Evolutionary conservation across 2,888 invertebrate genomes (phyloP).

Genomic region (Aphidoletes aphidimyza): DNA sequence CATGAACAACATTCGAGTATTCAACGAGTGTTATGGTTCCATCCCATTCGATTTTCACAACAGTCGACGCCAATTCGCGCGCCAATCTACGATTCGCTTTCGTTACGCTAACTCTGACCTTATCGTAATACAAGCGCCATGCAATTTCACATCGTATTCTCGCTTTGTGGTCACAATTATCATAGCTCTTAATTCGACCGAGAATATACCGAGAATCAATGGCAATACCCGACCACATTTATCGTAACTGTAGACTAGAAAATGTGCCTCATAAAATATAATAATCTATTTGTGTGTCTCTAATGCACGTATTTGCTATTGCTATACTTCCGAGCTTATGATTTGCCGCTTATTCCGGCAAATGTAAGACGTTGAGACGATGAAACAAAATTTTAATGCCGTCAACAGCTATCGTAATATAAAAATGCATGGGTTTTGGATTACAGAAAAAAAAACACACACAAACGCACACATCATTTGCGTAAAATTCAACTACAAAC

Average conservation of each 20-base stretch:
- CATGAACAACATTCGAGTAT: too few relatives aligned
- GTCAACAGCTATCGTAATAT: too few relatives aligned
- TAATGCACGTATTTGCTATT: not conserved
- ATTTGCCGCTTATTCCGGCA: too few relatives aligned
- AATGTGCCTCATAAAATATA: constrained; percentile 47
- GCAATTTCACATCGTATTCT: not conserved
- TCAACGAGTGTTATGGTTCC: not conserved
- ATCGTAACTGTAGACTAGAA: constrained; percentile 6
- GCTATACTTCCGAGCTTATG: not conserved
- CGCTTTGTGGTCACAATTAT: constrained; percentile 23
- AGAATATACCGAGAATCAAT: not conserved
- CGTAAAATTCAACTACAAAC: too few relatives aligned
- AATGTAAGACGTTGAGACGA: too few relatives aligned
- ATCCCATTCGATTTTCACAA: not conserved
- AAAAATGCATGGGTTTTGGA: too few relatives aligned
- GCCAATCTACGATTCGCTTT: not conserved
- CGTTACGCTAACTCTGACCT: not conserved
- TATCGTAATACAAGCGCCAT: not conserved
- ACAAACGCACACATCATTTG: too few relatives aligned
- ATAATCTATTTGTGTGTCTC: constrained; percentile 22
- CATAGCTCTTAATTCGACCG: not conserved
- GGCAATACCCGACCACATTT: not conserved
- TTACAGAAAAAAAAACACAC: too few relatives aligned
- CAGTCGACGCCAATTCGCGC: too few relatives aligned
- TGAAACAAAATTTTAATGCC: too few relatives aligned